These are phyloP conservation scores for Eurystomus gularis DNA, from an alignment of 2,113 vertebrate genomes.

Conservation along the genomic window DNA sequence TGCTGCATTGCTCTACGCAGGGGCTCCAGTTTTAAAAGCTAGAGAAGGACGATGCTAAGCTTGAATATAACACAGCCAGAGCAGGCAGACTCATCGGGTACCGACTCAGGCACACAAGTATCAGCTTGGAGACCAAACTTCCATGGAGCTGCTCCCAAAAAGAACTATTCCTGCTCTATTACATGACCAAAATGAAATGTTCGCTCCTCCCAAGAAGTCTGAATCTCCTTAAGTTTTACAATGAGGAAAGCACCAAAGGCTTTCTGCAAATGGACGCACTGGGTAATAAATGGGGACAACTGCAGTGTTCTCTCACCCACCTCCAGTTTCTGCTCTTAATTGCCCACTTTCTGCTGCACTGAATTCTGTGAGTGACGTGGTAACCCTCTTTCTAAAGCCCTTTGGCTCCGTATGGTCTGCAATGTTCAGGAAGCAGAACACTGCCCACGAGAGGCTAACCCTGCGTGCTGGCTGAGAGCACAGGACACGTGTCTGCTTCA, in stretches of 20 bases:
- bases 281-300: neutral
- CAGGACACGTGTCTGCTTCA: neutral
- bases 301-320: neutral
- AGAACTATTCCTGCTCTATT: neutral
- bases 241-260: neutral
- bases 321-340: neutral
- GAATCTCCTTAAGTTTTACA: neutral
- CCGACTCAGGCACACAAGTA: neutral
- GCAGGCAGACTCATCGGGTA: neutral
- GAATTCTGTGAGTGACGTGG: neutral
- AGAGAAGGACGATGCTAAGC: neutral
- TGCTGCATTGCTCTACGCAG: neutral
- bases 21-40: neutral
- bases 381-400: neutral
- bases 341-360: neutral
- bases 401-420: neutral
- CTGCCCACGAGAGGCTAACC: neutral
- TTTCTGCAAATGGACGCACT: neutral
- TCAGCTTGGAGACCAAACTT: neutral
- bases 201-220: neutral
- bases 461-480: neutral
- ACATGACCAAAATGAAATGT: neutral
- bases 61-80: neutral
- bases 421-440: neutral
- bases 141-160: neutral